Evolutionary conservation across 2,113 vertebrate genomes (phyloP).

Genomic region (Chaetops frenatus): DNA sequence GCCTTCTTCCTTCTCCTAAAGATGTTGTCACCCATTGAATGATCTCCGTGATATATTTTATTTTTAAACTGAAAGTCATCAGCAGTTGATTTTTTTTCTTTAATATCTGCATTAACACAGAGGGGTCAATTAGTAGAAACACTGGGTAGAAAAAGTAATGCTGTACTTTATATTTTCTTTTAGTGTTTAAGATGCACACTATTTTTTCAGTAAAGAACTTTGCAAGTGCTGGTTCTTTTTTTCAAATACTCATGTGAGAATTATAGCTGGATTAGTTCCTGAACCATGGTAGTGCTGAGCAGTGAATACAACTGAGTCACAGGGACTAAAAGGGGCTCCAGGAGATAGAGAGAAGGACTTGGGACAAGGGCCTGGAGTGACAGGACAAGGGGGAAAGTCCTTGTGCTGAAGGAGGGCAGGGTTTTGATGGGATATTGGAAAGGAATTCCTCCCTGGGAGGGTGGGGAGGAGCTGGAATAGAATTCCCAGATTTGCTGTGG

Average conservation of each 20-base stretch:
- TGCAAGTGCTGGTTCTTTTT: background rate
- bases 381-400: background rate
- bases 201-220: background rate
- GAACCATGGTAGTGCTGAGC: background rate
- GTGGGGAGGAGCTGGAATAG: background rate
- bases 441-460: background rate
- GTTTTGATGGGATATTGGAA: accelerated
- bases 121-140: background rate
- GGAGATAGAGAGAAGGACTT: background rate
- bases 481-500: background rate
- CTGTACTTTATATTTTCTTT: background rate
- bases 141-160: accelerated
- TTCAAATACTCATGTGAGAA: background rate
- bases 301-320: background rate
- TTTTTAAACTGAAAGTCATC: background rate
- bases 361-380: background rate
- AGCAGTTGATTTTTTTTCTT: background rate
- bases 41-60: background rate
- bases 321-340: background rate
- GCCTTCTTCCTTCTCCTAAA: background rate
- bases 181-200: background rate
- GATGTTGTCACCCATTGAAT: background rate
- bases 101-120: background rate
- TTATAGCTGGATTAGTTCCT: background rate
- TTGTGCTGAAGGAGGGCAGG: background rate